Base-by-base conservation (phyloP, 1,140 invertebrate species). In the Carcinoscorpius rotundicauda region DNA sequence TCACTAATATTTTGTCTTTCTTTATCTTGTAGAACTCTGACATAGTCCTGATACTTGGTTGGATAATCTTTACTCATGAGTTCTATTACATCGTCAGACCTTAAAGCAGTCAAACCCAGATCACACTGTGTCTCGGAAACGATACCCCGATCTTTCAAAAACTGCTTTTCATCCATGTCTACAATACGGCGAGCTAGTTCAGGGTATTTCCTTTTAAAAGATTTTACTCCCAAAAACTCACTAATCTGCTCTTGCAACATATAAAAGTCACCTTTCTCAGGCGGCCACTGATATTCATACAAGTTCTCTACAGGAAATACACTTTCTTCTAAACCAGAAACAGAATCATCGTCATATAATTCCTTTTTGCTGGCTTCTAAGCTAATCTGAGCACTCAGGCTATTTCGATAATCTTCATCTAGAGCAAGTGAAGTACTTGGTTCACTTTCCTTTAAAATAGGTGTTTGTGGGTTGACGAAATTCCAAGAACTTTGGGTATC, bases 31-130 rank as follows among this genome's bases (percentile, higher is more conserved):
- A 93, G 83, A 72, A 90, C 84, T 71, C 86, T 83, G 51, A 89
- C 83, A 76, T 93, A 94, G 72, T 96, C 93, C 79, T 94, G 89
- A 75, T 94, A 97, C 75, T 97, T 96, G 60, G 89, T 87, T 53
- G 90, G 92, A 78, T 95, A 97, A 77, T 97, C 94, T 61, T 87
- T 85, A 68, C 87, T 87, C 91, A 97, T 95, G 52, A 98, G 86
- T 73, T 97, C 94, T 68, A 95, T 78, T 49, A 97, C 90, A 76
- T 97, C 93, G 51, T 89, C 87, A 71, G 89, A 68, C 4, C 85
- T 85, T 4, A 98, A 82, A 4, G 93, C 93, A 10, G 93, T 97
- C 65, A 98, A 81, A 72, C 93, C 92, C 85, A 95, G 81, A 78
- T 96, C 91, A 79, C 91, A 95, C 78, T 96, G 88, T 48, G 87